These are phyloP conservation scores for Panthera leo DNA, from an alignment of 2,113 vertebrate genomes.

Conservation along the genomic window DNA sequence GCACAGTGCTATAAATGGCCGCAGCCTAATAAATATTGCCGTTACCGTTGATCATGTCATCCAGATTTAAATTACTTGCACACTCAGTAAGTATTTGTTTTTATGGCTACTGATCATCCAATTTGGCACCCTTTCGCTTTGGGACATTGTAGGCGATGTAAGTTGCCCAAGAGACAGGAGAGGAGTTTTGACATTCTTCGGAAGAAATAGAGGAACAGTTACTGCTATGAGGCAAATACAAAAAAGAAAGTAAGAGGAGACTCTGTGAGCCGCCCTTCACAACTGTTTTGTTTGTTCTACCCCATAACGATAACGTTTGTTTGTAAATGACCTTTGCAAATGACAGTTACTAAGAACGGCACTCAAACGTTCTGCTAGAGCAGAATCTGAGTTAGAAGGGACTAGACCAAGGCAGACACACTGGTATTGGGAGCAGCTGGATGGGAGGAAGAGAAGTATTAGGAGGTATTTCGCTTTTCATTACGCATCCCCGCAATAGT, in stretches of 20 bases:
- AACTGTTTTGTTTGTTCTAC: background rate
- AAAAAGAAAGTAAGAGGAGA: background rate
- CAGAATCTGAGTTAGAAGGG: background rate
- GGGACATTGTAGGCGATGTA: background rate
- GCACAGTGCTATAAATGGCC: background rate
- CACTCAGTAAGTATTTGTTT: background rate
- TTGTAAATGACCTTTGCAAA: background rate
- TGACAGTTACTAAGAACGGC: background rate
- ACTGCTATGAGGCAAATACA: background rate
- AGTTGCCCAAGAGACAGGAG: background rate
- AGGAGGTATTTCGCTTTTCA: background rate
- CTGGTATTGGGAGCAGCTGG: background rate
- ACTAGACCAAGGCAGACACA: background rate
- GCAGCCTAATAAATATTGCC: background rate
- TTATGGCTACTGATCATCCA: background rate
- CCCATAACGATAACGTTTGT: background rate
- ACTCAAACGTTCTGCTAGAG: background rate
- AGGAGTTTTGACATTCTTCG: background rate
- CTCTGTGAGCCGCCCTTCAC: background rate
- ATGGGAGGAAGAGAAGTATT: background rate
- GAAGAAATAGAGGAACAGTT: background rate
- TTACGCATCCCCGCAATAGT: background rate
- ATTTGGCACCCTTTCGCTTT: background rate
- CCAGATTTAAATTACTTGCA: background rate
- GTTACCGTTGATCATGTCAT: too few species aligned